Percentiles rank a stretch among this genome's conserved stretches.
phyloP scores from a whole-genome alignment of 1,140 invertebrate species.

The Drosophila ogumai region DNA sequence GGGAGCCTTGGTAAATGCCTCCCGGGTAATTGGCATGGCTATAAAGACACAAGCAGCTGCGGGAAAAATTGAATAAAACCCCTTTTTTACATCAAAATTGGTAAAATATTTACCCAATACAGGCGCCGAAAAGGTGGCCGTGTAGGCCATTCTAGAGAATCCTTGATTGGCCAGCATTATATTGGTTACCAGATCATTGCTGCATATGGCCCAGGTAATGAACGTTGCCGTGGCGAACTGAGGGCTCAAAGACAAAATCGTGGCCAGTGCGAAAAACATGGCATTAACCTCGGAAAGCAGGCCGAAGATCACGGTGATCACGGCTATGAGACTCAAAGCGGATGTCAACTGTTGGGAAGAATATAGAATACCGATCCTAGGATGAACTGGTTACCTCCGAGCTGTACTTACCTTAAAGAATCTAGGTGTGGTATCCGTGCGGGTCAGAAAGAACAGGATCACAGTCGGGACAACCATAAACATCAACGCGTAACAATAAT shows the following conservation, averaged over 20 bases:
- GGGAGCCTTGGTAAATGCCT: neutral
- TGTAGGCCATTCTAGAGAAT: constrained; percentile 32
- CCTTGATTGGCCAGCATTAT: constrained; percentile 31
- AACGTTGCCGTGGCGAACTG: constrained; percentile 10
- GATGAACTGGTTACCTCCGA: too few species aligned
- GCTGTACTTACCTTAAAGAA: constrained; percentile 13
- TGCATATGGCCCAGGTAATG: constrained; percentile 1
- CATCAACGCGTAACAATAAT: neutral
- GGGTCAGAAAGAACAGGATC: constrained; percentile 20
- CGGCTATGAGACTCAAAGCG: constrained; percentile 3
- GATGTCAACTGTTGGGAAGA: constrained; percentile 8
- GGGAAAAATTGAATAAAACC: too few species aligned
- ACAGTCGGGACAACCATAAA: neutral
- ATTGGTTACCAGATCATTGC: constrained; percentile 14
- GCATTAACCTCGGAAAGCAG: constrained; percentile 21
- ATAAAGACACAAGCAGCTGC: constrained; percentile 31
- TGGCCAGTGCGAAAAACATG: constrained; percentile 38
- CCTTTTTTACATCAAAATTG: too few species aligned
- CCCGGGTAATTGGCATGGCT: constrained; percentile 5
- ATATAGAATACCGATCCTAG: too few species aligned
- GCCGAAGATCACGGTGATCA: constrained; percentile 16
- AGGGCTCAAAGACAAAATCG: constrained; percentile 9
- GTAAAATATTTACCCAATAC: constrained; percentile 26
- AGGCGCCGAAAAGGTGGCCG: constrained; percentile 39
- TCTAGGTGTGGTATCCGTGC: constrained; percentile 33